Evolutionary conservation across 2,797 vertebrate genomes (phyloP).

Genomic region (Gadopsis marmoratus): DNA sequence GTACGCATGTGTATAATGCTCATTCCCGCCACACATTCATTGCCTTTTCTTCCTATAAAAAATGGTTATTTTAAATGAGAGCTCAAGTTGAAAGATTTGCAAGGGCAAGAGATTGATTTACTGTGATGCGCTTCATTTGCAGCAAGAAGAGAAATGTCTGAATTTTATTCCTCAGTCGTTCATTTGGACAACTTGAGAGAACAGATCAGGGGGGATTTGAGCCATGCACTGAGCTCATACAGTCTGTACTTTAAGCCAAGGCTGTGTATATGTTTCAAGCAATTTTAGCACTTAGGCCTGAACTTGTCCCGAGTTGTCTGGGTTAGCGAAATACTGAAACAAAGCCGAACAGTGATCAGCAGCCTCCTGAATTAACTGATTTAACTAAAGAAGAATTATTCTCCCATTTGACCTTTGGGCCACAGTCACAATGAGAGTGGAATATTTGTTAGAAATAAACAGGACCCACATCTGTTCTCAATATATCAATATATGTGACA

Average conservation of each 20-base stretch:
- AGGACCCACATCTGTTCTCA: slow-evolving; percentile 64
- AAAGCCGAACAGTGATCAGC: slow-evolving; percentile 22
- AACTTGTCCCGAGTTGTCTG: slow-evolving; percentile 26
- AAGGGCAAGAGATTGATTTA: slow-evolving; percentile 68
- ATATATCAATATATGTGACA: slow-evolving; percentile 63
- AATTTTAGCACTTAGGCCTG: slow-evolving; percentile 29
- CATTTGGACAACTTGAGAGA: slow-evolving; percentile 56
- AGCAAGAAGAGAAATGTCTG: slow-evolving; percentile 54
- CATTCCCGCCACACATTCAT: slow-evolving; percentile 59
- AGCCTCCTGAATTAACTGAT: slow-evolving; percentile 6
- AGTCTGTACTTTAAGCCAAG: slow-evolving; percentile 29
- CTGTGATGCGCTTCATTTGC: slow-evolving; percentile 64
- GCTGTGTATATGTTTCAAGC: slow-evolving; percentile 31
- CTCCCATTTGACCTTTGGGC: slow-evolving; percentile 35
- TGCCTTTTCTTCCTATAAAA: slow-evolving; percentile 55
- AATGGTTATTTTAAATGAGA: slow-evolving; percentile 52
- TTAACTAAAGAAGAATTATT: slow-evolving; percentile 30
- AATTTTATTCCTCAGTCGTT: slow-evolving; percentile 51
- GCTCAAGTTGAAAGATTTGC: slow-evolving; percentile 65
- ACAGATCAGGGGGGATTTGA: slow-evolving; percentile 48
- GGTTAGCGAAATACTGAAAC: slow-evolving; percentile 41
- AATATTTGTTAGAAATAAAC: slow-evolving; percentile 63
- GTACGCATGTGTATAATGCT: slow-evolving; percentile 55
- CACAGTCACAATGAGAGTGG: slow-evolving; percentile 37
- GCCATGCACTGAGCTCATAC: slow-evolving; percentile 45